Base-by-base conservation (phyloP, 2,797 vertebrate genomes). In the Malacoctenus gilli region DNA sequence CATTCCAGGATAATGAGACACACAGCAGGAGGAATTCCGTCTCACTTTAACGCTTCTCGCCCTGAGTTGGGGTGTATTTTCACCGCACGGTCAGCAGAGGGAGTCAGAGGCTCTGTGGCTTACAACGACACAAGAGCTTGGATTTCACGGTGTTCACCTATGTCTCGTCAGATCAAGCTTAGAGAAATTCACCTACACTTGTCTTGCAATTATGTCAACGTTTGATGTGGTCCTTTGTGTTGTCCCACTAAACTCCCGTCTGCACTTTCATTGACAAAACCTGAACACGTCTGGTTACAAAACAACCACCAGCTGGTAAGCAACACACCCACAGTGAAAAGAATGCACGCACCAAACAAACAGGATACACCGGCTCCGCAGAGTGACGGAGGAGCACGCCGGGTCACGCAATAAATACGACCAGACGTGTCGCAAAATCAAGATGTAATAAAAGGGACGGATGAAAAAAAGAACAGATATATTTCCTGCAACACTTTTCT, bases 341-440 rank as follows among this genome's bases (percentile, higher is more conserved):
- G 53, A 30, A 75, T 11, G 7, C 66, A 71, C 13, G 59, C 39
- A 75, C 68, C 56, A 25, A 59, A 72, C 68, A 57, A 77, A 85
- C 85, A 1, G 68, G 86, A 87, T 86, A 81, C 65, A 80, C 85
- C 73, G 57, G 83, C 50, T 66, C 2, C 0, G 35, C 15, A n/a
- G 31, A 21, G 41, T 8, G 1, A 13, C 4, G 10, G 1, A 12
- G 18, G 11, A 16, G 28, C 19, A 30, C 36, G 63, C 51, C 49
- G 30, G n/a, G 25, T 9, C 6, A 28, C 25, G 4, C 25, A n/a
- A n/a, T n/a, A n/a, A n/a, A n/a, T n/a, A n/a, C n/a, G n/a, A n/a
- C n/a, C n/a, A n/a, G n/a, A n/a, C n/a, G n/a, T n/a, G n/a, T n/a
- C n/a, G n/a, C n/a, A n/a, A n/a, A n/a, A n/a, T n/a, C n/a, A n/a